A percentile compares a stretch with the other conserved stretches of the same genome.
Conservation (phyloP, 2,888 invertebrate genomes). For the Athalia circularis region DNA sequence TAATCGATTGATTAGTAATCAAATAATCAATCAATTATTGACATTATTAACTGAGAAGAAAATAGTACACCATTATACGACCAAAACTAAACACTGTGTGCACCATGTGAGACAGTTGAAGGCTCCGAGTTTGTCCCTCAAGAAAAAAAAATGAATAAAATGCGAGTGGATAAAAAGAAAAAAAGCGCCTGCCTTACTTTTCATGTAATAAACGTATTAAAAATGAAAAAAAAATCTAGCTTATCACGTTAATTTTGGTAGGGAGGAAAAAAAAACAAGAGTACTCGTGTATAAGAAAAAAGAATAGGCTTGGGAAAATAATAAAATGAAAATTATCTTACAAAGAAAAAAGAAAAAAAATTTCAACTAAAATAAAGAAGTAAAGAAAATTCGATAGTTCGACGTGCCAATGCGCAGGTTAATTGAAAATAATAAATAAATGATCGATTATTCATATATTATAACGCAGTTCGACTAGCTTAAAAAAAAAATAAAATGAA, state of each 20-base stretch:
- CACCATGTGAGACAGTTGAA: no score
- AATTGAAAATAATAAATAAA: no score
- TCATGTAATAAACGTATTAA: slow-evolving; percentile 56
- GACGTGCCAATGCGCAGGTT: no score
- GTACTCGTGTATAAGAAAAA: background rate
- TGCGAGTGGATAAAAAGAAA: background rate
- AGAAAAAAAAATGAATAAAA: slow-evolving; percentile 15
- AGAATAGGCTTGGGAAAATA: background rate
- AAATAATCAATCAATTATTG: background rate
- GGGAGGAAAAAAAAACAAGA: no score
- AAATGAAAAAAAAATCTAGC: slow-evolving; percentile 50
- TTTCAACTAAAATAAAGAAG: background rate
- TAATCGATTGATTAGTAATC: no score
- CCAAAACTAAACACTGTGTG: no score
- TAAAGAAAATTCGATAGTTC: background rate
- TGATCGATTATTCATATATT: no score
- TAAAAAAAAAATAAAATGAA: background rate
- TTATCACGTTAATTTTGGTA: no score
- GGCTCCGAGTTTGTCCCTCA: no score
- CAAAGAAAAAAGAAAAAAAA: background rate
- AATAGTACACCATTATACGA: background rate
- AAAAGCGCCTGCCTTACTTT: slow-evolving; percentile 68
- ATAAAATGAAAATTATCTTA: background rate
- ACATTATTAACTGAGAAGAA: background rate
- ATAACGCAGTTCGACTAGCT: background rate